Percentiles rank a stretch among this genome's conserved stretches.
Evolutionary conservation across 2,113 vertebrate genomes (phyloP).

Genomic region (Aplodontia rufa): DNA sequence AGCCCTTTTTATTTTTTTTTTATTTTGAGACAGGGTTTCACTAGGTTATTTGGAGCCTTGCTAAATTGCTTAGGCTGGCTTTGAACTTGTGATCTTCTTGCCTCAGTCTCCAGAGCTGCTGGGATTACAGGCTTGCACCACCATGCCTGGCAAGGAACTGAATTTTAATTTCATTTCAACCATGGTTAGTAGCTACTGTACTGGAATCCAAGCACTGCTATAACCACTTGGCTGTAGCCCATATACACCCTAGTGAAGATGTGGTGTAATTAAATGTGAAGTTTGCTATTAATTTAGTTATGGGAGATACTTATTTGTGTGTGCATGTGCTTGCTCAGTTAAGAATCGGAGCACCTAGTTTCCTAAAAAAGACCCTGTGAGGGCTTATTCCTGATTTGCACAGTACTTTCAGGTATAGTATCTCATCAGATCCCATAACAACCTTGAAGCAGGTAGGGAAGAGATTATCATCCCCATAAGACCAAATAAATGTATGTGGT

Average conservation of each 20-base stretch:
- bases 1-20: no score
- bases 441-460: not conserved
- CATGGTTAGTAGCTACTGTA: not conserved
- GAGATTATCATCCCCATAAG: not conserved
- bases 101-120: no score
- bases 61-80: no score
- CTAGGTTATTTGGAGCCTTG: no score
- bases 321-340: not conserved
- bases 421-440: not conserved
- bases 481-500: not conserved
- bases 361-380: not conserved
- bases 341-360: not conserved
- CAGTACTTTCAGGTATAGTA: not conserved
- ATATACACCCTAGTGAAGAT: not conserved
- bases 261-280: not conserved
- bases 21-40: no score
- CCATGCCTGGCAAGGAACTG: not conserved
- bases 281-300: not conserved
- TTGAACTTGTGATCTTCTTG: no score
- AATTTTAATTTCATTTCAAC: constrained; percentile 20
- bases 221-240: not conserved
- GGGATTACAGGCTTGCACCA: no score
- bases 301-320: not conserved
- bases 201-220: not conserved
- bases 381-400: not conserved